Evolutionary conservation across 2,797 vertebrate species (phyloP).

Genomic region (Hylomyscus alleni): DNA sequence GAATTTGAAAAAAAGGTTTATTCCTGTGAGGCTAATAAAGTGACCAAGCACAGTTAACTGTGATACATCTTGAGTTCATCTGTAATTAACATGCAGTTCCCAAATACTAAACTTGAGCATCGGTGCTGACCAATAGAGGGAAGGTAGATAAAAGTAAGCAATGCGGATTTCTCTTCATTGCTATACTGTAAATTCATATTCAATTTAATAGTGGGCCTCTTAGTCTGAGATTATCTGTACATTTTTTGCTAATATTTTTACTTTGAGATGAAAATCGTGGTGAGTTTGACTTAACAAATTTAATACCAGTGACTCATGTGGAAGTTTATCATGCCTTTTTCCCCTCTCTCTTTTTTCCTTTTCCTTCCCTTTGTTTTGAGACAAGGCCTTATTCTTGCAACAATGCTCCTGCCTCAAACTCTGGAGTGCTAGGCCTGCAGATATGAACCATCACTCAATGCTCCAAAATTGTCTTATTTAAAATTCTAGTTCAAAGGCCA

Average conservation of each 20-base stretch:
- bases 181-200: slow-evolving; percentile 28
- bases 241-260: not conserved
- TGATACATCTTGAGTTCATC: slow-evolving; percentile 7
- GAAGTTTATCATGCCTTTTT: not conserved
- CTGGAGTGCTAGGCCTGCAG: not conserved
- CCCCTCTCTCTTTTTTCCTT: too few species aligned
- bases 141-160: not conserved
- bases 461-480: not conserved
- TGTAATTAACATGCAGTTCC: slow-evolving; percentile 67
- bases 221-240: slow-evolving; percentile 29
- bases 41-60: slow-evolving; percentile 64
- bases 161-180: not conserved
- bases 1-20: slow-evolving; percentile 66
- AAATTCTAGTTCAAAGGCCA: not conserved
- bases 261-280: slow-evolving; percentile 49
- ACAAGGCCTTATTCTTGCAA: not conserved
- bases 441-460: not conserved
- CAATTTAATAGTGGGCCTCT: slow-evolving; percentile 10
- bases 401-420: not conserved
- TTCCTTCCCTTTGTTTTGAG: not conserved
- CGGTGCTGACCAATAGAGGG: not conserved
- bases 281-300: slow-evolving; percentile 59
- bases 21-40: slow-evolving; percentile 71
- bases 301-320: slow-evolving; percentile 54
- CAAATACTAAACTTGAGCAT: slow-evolving; percentile 51